Evolutionary conservation across 2,888 invertebrate genomes (phyloP).

Genomic region (Desoria tigrina): DNA sequence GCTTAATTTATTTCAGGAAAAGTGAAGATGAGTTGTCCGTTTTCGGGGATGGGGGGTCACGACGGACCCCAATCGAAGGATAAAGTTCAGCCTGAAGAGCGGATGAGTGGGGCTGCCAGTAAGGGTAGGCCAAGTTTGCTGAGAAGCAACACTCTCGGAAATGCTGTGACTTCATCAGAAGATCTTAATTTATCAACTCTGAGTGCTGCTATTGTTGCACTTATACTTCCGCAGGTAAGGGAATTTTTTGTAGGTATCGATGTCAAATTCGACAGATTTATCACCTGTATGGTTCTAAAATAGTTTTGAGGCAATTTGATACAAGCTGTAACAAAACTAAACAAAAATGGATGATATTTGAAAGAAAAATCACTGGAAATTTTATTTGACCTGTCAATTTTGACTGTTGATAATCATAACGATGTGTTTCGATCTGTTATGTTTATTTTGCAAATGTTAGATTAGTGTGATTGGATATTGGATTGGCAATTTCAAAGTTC

Average conservation of each 20-base stretch:
- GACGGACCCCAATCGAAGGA: not conserved
- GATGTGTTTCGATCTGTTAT: too few species aligned
- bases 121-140: not conserved
- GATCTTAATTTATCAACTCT: slow-evolving; percentile 72
- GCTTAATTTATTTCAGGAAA: not conserved
- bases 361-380: too few species aligned
- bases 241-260: not conserved
- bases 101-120: not conserved
- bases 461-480: too few species aligned
- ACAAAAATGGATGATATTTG: too few species aligned
- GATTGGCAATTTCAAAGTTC: too few species aligned
- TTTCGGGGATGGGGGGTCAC: slow-evolving; percentile 24
- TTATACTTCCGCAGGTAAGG: slow-evolving; percentile 81
- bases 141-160: slow-evolving; percentile 36
- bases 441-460: too few species aligned
- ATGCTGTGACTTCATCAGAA: slow-evolving; percentile 42
- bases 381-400: too few species aligned
- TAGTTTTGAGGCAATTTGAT: too few species aligned
- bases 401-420: too few species aligned
- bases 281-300: too few species aligned
- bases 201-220: slow-evolving; percentile 75
- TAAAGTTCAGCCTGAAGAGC: not conserved
- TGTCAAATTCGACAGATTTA: not conserved
- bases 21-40: slow-evolving; percentile 52
- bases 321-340: too few species aligned